These are phyloP conservation scores for Ophion slaviceki DNA, from an alignment of 2,888 invertebrate genomes.

Conservation along the genomic window DNA sequence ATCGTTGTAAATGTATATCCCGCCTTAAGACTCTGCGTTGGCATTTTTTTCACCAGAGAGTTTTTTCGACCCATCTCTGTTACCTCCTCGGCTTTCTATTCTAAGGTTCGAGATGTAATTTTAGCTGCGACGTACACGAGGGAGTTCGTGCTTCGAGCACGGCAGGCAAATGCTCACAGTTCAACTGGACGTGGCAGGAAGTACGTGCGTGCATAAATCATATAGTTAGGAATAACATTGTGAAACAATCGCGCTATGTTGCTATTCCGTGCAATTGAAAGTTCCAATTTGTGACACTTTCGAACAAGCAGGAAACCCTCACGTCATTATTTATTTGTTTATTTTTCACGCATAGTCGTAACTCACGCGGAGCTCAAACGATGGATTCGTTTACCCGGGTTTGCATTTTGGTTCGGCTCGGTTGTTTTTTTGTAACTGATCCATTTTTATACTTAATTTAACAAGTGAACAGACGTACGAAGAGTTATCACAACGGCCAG, in stretches of 20 bases:
- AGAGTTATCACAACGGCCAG: too few relatives aligned
- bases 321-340: background rate
- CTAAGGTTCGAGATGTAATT: constrained; percentile 21
- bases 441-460: too few relatives aligned
- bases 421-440: too few relatives aligned
- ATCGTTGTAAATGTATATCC: too few relatives aligned
- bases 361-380: too few relatives aligned
- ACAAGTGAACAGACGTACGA: too few relatives aligned
- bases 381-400: too few relatives aligned
- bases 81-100: constrained; percentile 16
- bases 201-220: background rate
- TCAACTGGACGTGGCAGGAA: background rate
- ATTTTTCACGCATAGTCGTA: background rate
- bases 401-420: too few relatives aligned
- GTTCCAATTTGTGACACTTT: too few relatives aligned
- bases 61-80: constrained; percentile 3
- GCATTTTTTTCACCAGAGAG: background rate
- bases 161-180: background rate
- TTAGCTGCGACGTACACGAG: constrained; percentile 1
- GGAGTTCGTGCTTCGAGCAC: background rate
- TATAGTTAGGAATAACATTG: background rate
- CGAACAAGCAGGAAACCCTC: too few relatives aligned
- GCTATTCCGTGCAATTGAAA: background rate
- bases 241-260: background rate
- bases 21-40: background rate